Evolutionary conservation across 2,113 vertebrate species (phyloP).

Genomic region (Nerophis lumbriciformis): DNA sequence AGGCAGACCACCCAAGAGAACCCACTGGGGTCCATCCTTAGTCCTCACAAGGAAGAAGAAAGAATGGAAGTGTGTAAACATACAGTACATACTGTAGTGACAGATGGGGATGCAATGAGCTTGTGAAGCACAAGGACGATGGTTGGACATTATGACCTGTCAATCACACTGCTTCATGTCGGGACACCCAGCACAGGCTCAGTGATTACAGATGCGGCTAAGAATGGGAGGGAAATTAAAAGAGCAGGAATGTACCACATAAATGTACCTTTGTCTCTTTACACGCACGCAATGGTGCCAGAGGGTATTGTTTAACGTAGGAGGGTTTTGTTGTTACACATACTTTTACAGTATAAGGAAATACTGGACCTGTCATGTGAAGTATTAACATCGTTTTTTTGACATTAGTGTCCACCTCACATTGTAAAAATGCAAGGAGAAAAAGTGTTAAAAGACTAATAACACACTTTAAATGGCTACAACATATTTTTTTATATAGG

Average conservation of each 20-base stretch:
- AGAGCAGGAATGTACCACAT: conserved; percentile 21
- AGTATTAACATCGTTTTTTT: too few relatives aligned
- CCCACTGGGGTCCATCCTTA: conserved; percentile 12
- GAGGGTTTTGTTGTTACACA: background rate
- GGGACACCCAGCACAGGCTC: conserved; percentile 32
- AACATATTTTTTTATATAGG: too few relatives aligned
- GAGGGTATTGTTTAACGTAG: conserved; percentile 14
- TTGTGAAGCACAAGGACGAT: conserved; percentile 12
- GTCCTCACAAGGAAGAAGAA: conserved; percentile 7
- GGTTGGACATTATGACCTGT: conserved; percentile 9
- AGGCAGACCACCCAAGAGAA: conserved; percentile 49
- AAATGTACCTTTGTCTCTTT: conserved; percentile 18
- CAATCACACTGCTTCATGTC: conserved; percentile 23
- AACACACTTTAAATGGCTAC: too few relatives aligned
- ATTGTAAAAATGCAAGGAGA: too few relatives aligned
- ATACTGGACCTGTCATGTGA: too few relatives aligned
- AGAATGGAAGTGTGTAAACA: background rate
- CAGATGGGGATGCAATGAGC: conserved; percentile 17
- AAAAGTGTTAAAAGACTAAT: too few relatives aligned
- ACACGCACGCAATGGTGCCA: conserved; percentile 6
- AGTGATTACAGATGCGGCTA: conserved; percentile 47
- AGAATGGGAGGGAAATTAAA: conserved; percentile 38
- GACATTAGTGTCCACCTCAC: too few relatives aligned
- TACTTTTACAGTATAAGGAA: too few relatives aligned
- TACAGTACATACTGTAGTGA: background rate